Percentiles rank a stretch among this genome's conserved stretches.
Evolutionary conservation across 2,113 vertebrate genomes (phyloP).

Genomic region (Lepidothrix coronata): DNA sequence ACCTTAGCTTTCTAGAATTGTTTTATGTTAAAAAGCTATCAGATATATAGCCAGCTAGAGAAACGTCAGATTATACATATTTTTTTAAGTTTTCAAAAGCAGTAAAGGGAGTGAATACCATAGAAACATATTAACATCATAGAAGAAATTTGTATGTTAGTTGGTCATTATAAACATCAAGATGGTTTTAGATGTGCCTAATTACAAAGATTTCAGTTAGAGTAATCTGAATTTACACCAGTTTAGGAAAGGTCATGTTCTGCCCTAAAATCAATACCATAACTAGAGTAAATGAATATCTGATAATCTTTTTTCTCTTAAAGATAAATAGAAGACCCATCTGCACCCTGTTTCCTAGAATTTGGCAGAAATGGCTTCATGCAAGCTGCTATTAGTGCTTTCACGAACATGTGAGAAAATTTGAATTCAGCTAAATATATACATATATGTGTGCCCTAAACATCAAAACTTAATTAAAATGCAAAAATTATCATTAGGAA

Average conservation of each 20-base stretch:
- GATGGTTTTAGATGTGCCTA: neutral
- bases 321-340: neutral
- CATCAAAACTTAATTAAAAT: slow-evolving; percentile 37
- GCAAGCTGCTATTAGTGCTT: neutral
- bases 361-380: neutral
- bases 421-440: slow-evolving; percentile 41
- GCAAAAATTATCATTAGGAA: slow-evolving; percentile 54
- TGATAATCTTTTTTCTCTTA: neutral
- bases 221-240: neutral
- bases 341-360: neutral
- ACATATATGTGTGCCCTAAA: slow-evolving; percentile 52
- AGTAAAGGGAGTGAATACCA: neutral
- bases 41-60: neutral
- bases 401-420: neutral
- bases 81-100: neutral
- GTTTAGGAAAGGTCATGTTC: neutral
- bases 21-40: neutral
- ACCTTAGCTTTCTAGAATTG: neutral
- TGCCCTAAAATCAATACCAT: neutral
- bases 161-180: neutral
- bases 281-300: neutral
- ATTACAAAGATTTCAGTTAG: neutral
- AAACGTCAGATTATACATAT: neutral
- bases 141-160: neutral
- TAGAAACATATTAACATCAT: neutral